Percentiles rank a stretch among this genome's conserved stretches.
These are phyloP conservation scores for Dolichopus griseipennis DNA, from an alignment of 2,888 invertebrate genomes.

Conservation along the genomic window DNA sequence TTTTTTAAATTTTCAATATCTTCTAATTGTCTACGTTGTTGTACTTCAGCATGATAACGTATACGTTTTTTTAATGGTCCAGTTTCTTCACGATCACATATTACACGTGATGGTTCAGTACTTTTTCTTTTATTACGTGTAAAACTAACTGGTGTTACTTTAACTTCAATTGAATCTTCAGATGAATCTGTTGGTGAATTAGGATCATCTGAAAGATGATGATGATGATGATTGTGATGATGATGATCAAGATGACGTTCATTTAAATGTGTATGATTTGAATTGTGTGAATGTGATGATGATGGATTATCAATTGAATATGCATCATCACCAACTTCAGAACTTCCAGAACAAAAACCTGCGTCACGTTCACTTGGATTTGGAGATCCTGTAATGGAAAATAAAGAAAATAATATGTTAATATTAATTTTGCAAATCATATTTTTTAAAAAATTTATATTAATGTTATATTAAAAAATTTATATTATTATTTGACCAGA, in stretches of 20 bases:
- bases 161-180: conserved; percentile 58
- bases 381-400: conserved; percentile 36
- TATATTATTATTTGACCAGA: no score
- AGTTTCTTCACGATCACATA: conserved; percentile 35
- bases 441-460: no score
- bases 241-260: not conserved
- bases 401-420: conserved; percentile 12
- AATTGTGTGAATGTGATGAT: not conserved
- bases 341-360: conserved; percentile 60
- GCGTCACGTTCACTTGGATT: conserved; percentile 50
- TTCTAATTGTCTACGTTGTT: conserved; percentile 31
- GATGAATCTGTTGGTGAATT: conserved; percentile 50
- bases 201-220: not conserved
- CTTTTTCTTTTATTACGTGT: conserved; percentile 57
- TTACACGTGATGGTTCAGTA: conserved; percentile 56
- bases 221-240: not conserved
- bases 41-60: conserved; percentile 43
- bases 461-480: no score
- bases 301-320: conserved; percentile 41
- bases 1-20: conserved; percentile 20
- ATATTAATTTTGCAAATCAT: no score
- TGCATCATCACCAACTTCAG: conserved; percentile 55
- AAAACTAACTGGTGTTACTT: conserved; percentile 49
- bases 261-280: not conserved
- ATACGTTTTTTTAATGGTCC: conserved; percentile 65